Conservation (phyloP, 2,113 vertebrate species). For the Cyanistes caeruleus region DNA sequence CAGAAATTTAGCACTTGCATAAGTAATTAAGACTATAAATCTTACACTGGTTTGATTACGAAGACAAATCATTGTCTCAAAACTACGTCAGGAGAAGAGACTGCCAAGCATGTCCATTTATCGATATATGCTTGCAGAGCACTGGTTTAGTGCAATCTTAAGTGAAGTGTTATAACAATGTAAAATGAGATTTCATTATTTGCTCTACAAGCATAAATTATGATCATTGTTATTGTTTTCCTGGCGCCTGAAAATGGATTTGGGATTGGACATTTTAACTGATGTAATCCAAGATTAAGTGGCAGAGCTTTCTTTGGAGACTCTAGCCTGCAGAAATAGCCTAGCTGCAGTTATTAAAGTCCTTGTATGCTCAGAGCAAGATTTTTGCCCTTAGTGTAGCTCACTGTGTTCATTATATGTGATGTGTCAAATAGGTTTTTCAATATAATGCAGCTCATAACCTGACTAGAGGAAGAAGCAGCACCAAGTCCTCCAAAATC, state of each 20-base stretch:
- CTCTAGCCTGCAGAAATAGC: slow-evolving; percentile 23
- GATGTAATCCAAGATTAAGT: slow-evolving; percentile 61
- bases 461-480: neutral
- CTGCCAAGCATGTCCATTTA: slow-evolving; percentile 46
- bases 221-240: slow-evolving; percentile 40
- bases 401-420: neutral
- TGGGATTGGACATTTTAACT: slow-evolving; percentile 54
- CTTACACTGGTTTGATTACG: slow-evolving; percentile 24
- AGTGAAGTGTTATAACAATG: slow-evolving; percentile 28
- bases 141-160: neutral
- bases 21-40: slow-evolving; percentile 65
- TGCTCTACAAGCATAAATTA: slow-evolving; percentile 44
- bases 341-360: slow-evolving; percentile 25
- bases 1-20: slow-evolving; percentile 30
- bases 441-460: neutral
- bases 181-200: slow-evolving; percentile 32
- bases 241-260: slow-evolving; percentile 43
- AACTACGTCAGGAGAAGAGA: slow-evolving; percentile 10
- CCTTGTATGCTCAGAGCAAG: neutral
- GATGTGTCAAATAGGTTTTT: neutral
- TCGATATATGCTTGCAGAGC: slow-evolving; percentile 2
- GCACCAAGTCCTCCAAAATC: neutral
- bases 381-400: neutral
- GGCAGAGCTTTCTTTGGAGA: slow-evolving; percentile 27
- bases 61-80: slow-evolving; percentile 51